These are phyloP conservation scores for Alloplasta piceator DNA, from an alignment of 2,888 invertebrate genomes.

Conservation along the genomic window DNA sequence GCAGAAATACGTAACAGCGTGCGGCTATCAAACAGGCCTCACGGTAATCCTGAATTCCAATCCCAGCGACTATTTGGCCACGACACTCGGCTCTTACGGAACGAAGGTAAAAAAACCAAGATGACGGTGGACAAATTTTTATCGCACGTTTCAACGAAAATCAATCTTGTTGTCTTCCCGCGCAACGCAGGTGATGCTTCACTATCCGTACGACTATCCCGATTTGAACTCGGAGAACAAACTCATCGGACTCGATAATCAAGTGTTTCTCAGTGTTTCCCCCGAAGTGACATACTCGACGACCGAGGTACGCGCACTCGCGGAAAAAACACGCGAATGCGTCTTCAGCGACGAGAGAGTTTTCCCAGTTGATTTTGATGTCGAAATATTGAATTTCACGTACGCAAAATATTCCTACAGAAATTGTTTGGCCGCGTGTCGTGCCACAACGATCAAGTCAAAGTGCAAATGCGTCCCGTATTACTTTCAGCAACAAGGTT, in stretches of 20 bases:
- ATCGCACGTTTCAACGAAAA: neutral
- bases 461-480: constrained; percentile 87
- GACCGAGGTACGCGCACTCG: constrained; percentile 84
- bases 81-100: constrained; percentile 86
- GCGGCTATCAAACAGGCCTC: constrained; percentile 88
- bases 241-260: constrained; percentile 85
- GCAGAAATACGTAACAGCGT: constrained; percentile 87
- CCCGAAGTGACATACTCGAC: constrained; percentile 88
- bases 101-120: constrained; percentile 84
- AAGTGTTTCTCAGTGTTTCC: constrained; percentile 86
- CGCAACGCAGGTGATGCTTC: constrained; percentile 86
- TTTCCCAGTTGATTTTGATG: neutral
- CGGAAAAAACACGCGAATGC: constrained; percentile 85
- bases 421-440: constrained; percentile 87
- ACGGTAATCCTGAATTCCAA: constrained; percentile 86
- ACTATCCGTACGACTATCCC: constrained; percentile 87
- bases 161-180: neutral
- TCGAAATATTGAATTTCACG: constrained; percentile 76
- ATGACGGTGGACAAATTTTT: neutral
- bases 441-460: constrained; percentile 83
- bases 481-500: constrained; percentile 84
- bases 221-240: constrained; percentile 87
- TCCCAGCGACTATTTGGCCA: constrained; percentile 86
- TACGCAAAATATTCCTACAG: constrained; percentile 85
- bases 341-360: constrained; percentile 85